Evolutionary conservation across 2,888 invertebrate species (phyloP).

Genomic region (Caenorhabditis afra): DNA sequence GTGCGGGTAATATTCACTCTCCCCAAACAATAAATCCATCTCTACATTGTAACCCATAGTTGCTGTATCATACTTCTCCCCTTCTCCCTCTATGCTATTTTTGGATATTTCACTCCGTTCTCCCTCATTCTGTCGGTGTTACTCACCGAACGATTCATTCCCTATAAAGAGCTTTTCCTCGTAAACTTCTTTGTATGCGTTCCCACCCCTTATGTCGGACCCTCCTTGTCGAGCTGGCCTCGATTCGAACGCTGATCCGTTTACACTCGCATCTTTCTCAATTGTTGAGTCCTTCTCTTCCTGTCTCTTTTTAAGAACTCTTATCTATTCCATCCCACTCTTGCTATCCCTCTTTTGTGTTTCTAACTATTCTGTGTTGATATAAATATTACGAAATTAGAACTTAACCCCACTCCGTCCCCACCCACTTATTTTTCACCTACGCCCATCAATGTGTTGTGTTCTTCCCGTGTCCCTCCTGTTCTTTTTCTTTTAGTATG

Average conservation of each 20-base stretch:
- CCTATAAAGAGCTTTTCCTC: conserved; percentile 23
- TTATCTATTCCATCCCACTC: background rate
- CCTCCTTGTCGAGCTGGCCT: conserved; percentile 38
- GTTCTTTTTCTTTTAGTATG: conserved; percentile 20
- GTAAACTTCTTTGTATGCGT: background rate
- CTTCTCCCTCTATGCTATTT: conserved; percentile 16
- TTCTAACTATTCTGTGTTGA: conserved; percentile 45
- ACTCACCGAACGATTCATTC: conserved; percentile 12
- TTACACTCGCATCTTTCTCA: background rate
- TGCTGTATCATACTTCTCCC: conserved; percentile 42
- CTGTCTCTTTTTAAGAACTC: conserved; percentile 3
- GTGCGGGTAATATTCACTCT: conserved; percentile 36
- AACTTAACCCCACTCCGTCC: conserved; percentile 2
- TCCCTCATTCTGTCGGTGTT: conserved; percentile 20
- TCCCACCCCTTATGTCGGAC: conserved; percentile 1
- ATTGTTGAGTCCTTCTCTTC: background rate
- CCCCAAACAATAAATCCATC: background rate
- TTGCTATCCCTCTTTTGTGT: conserved; percentile 27
- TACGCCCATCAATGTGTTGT: conserved; percentile 29
- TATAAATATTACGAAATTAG: conserved; percentile 26
- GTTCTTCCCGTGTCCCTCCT: conserved; percentile 8
- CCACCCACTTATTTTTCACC: conserved; percentile 12
- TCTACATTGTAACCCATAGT: conserved; percentile 16
- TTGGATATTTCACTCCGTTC: conserved; percentile 24
- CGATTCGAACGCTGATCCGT: conserved; percentile 15